phyloP scores from a whole-genome alignment of 2,113 vertebrate genomes.

The Reinhardtius hippoglossoides region DNA sequence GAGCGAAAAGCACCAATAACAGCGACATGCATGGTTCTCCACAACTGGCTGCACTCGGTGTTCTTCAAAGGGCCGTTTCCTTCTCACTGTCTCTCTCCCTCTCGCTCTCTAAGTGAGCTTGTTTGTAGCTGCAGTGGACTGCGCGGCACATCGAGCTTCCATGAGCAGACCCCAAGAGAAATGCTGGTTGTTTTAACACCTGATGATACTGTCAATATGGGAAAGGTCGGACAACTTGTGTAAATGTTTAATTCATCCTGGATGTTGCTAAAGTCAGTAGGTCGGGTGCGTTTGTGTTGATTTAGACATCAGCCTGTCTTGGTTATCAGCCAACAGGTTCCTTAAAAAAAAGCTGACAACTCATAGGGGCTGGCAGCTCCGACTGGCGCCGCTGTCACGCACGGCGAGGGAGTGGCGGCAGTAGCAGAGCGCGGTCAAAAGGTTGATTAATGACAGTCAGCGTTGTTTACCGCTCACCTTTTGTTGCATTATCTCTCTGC shows the following conservation, averaged over 20 bases:
- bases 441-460: conserved; percentile 73
- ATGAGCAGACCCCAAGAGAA: conserved; percentile 15
- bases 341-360: conserved; percentile 53
- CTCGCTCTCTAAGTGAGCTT: not conserved
- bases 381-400: conserved; percentile 56
- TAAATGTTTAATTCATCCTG: conserved; percentile 55
- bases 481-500: conserved; percentile 71
- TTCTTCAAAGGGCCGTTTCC: conserved; percentile 64
- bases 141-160: not conserved
- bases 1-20: conserved; percentile 62
- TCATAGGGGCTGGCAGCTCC: conserved; percentile 63
- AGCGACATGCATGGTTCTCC: conserved; percentile 62
- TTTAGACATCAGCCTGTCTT: conserved; percentile 50
- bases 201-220: conserved; percentile 65
- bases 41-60: conserved; percentile 56
- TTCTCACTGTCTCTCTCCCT: not conserved
- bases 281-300: conserved; percentile 56
- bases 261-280: conserved; percentile 60
- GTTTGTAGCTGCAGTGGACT: conserved; percentile 22
- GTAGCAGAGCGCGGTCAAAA: conserved; percentile 55
- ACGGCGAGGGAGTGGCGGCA: conserved; percentile 54
- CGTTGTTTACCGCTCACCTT: conserved; percentile 67
- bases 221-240: conserved; percentile 42
- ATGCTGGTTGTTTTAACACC: conserved; percentile 35
- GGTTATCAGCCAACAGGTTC: conserved; percentile 57